These are phyloP conservation scores for Oreochromis spilurus DNA, from an alignment of 2,113 vertebrate genomes.

Conservation along the genomic window DNA sequence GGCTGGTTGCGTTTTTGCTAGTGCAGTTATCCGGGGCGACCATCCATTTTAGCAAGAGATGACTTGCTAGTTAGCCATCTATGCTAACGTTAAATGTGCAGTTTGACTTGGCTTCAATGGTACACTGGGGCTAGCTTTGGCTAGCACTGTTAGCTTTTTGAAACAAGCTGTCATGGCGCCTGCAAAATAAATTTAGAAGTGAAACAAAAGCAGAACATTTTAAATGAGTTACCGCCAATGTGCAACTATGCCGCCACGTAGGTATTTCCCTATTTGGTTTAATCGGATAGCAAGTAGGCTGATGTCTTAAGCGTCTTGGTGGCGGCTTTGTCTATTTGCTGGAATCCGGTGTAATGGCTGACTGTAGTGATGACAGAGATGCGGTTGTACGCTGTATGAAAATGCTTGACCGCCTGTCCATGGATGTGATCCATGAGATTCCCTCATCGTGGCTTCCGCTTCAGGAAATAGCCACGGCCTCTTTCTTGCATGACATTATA, in stretches of 20 bases:
- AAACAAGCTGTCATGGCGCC: constrained; percentile 64
- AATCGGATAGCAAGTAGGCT: not conserved
- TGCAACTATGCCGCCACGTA: rapidly evolving
- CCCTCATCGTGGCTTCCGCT: constrained; percentile 14
- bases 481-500: not conserved
- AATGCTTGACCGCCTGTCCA: not conserved
- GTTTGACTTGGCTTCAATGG: constrained; percentile 5
- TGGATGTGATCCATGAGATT: not conserved
- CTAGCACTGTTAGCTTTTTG: constrained; percentile 40
- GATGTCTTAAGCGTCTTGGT: not conserved
- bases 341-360: constrained; percentile 56
- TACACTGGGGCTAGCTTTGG: constrained; percentile 20
- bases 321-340: constrained; percentile 57
- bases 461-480: constrained; percentile 20
- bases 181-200: not conserved
- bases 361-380: constrained; percentile 34
- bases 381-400: not conserved
- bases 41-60: constrained; percentile 55
- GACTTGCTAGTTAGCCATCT: constrained; percentile 1
- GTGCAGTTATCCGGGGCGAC: constrained; percentile 19
- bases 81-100: constrained; percentile 33
- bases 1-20: not conserved
- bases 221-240: not conserved
- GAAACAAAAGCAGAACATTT: not conserved
- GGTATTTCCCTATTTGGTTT: not conserved